These are phyloP conservation scores for Phalacrocorax carbo DNA, from an alignment of 2,113 vertebrate species.

Conservation along the genomic window DNA sequence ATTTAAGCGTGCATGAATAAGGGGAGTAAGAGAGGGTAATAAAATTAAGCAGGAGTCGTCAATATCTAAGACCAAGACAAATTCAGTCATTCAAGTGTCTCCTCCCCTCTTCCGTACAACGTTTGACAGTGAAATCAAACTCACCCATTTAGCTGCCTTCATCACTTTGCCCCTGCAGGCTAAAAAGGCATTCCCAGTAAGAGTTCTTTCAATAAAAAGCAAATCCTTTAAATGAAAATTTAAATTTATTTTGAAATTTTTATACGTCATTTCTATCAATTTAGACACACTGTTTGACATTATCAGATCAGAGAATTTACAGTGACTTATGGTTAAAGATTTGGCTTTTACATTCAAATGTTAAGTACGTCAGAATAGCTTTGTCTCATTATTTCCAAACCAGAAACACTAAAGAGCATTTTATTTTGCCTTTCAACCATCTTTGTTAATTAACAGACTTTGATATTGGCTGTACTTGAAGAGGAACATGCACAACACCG, in stretches of 20 bases:
- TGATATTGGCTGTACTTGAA: constrained; percentile 21
- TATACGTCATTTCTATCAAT: constrained; percentile 38
- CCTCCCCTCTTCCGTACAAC: neutral
- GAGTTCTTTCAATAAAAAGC: constrained; percentile 34
- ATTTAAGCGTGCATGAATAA: neutral
- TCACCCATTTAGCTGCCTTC: neutral
- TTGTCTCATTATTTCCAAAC: constrained; percentile 58
- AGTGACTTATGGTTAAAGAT: constrained; percentile 47
- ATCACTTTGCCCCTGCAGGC: neutral
- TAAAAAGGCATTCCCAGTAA: neutral
- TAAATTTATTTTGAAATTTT: constrained; percentile 66
- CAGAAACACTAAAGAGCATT: constrained; percentile 55
- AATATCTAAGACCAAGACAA: neutral
- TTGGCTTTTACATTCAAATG: constrained; percentile 64
- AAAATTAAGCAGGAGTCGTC: neutral
- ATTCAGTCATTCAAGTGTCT: neutral
- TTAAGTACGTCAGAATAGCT: constrained; percentile 47
- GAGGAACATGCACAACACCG: neutral
- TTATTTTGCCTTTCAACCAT: constrained; percentile 34
- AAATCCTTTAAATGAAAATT: constrained; percentile 62
- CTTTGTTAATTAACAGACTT: constrained; percentile 24
- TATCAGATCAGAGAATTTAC: constrained; percentile 55
- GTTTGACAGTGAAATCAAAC: neutral
- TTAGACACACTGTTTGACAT: constrained; percentile 55
- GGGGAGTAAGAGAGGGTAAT: neutral